Percentiles rank a stretch among this genome's conserved stretches.
Evolutionary conservation across 2,113 vertebrate genomes (phyloP).

Genomic region (Syngnathus scovelli): DNA sequence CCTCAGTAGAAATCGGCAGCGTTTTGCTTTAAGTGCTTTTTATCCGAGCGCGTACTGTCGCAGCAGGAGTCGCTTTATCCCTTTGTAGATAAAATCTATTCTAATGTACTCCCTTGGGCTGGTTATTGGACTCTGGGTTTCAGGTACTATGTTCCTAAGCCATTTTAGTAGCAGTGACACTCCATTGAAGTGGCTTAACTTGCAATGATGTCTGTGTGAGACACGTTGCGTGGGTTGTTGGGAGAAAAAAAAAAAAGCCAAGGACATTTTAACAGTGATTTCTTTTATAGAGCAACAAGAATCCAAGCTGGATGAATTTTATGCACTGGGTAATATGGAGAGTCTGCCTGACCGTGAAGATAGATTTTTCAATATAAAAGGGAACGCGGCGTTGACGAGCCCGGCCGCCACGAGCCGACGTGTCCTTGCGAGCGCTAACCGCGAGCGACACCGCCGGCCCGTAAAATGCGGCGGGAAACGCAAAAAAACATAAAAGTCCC

Average conservation of each 20-base stretch:
- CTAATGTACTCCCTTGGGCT: background rate
- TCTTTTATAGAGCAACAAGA: slow-evolving; percentile 10
- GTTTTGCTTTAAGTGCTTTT: background rate
- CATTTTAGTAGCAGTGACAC: background rate
- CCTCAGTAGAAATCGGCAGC: background rate
- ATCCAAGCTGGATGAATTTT: slow-evolving; percentile 11
- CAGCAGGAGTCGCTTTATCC: background rate
- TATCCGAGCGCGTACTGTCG: background rate
- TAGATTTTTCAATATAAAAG: slow-evolving; percentile 8
- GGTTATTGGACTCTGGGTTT: background rate
- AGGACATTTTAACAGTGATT: background rate
- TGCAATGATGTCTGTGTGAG: background rate
- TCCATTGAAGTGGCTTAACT: background rate
- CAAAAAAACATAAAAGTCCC: slow-evolving; percentile 52
- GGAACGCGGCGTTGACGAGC: background rate
- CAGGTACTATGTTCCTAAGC: background rate
- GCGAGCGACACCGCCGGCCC: slow-evolving; percentile 34
- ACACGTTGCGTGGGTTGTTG: background rate
- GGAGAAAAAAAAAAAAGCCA: background rate
- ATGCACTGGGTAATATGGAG: background rate
- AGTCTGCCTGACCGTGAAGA: slow-evolving; percentile 16
- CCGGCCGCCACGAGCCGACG: slow-evolving; percentile 15
- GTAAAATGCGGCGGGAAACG: slow-evolving; percentile 50
- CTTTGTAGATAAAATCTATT: background rate
- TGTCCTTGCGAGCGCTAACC: slow-evolving; percentile 36